Conservation (phyloP, 2,797 vertebrate genomes). For the Capromys pilorides region DNA sequence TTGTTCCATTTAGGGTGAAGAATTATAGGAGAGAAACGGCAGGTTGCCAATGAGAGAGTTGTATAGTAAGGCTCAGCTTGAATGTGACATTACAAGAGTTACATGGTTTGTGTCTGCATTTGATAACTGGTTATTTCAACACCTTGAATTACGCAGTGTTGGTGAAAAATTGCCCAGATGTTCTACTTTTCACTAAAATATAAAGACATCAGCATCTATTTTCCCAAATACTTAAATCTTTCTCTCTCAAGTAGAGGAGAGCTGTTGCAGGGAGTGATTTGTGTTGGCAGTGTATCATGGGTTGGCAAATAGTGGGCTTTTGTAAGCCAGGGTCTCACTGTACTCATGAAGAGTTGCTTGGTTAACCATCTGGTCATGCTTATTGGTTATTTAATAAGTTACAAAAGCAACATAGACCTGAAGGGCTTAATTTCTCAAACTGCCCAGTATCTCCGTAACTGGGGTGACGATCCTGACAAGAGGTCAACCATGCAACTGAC, state of each 20-base stretch:
- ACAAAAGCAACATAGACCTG: neutral
- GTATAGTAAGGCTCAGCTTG: neutral
- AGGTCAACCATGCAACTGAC: neutral
- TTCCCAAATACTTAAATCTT: neutral
- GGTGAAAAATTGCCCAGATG: neutral
- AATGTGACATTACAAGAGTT: neutral
- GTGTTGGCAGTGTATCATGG: neutral
- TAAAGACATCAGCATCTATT: neutral
- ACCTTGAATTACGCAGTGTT: neutral
- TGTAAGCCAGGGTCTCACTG: neutral
- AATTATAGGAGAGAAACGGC: neutral
- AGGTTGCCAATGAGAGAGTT: neutral
- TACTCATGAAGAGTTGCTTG: neutral
- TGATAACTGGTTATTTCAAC: neutral
- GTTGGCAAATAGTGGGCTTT: neutral
- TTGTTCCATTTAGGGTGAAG: neutral
- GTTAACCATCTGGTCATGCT: neutral
- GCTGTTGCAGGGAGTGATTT: neutral
- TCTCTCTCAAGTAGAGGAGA: neutral
- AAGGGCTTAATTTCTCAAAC: neutral
- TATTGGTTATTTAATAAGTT: conserved; percentile 9
- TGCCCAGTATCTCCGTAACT: neutral
- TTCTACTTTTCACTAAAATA: neutral
- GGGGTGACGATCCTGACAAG: neutral
- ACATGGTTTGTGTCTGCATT: neutral